Evolutionary conservation across 2,888 invertebrate species (phyloP), one percentile per base, ranked within the genome.

Genomic region (Lutraria lutraria): DNA sequence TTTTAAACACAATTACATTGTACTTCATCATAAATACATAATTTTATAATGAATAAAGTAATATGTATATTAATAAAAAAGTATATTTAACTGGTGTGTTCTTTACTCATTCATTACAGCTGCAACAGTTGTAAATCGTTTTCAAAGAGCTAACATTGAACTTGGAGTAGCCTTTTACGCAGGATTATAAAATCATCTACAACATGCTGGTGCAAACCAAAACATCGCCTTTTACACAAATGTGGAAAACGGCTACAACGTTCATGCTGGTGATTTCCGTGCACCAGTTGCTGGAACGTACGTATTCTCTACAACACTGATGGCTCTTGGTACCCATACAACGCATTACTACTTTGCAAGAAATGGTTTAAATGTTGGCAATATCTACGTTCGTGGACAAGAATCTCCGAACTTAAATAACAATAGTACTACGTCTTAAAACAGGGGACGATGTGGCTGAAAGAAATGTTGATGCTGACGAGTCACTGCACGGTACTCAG

Each of bases 181-280:
- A 25, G 34, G 16, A 16, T 29, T 76, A 10, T 16, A 16, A 29
- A 29, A 76, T 19, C 29, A 76, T 76, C 29, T 76, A 0, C 25
- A 29, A 29, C 76, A 76, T 19, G 31, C 25, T 25, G 76, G 76
- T 76, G 76, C 34, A 6, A 25, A 25, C n/a, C 76, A 76, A 76
- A 76, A 12, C 19, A 76, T 76, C 10, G 76, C 25, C 25, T 76
- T 76, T 19, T 25, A 25, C n/a, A 76, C 76, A 19, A 76, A 76
- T 29, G 31, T 34, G 0, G 76, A 29, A n/a, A 76, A 76, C 29
- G 76, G 16, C 8, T 76, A 76, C 10, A 76, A 76, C 76, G 15
- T 29, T 76, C 76, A 29, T 34, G 76, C 76, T 76, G 76, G 76
- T 19, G 76, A 76, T 76, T 76, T 76, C 25, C 76, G 76, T 6